phyloP scores from a whole-genome alignment of 1,140 invertebrate species.

The Rhyacophila brunnea region DNA sequence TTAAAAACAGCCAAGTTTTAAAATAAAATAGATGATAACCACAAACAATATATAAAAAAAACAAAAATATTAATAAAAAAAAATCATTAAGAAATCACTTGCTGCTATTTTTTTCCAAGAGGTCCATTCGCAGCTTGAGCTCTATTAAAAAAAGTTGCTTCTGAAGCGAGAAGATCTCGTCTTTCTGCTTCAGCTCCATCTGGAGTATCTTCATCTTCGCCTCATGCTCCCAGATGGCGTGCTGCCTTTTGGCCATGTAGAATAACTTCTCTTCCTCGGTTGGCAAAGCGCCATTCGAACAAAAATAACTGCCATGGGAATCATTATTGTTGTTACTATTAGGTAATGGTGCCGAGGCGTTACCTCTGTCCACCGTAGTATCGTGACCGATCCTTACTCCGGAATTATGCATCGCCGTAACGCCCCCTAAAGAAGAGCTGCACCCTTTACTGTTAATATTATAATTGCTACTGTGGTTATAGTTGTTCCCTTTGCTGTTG shows the following conservation, averaged over 20 bases:
- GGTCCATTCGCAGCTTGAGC: conserved; percentile 53
- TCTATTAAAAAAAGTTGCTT: conserved; percentile 54
- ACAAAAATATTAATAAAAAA: background rate
- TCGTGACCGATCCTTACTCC: background rate
- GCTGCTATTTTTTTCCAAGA: conserved; percentile 51
- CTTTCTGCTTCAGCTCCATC: conserved; percentile 52
- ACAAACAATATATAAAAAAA: too few relatives aligned
- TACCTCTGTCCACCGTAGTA: background rate
- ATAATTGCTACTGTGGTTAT: background rate
- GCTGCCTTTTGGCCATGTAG: conserved; percentile 49
- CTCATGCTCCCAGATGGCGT: conserved; percentile 53
- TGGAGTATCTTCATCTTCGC: conserved; percentile 54
- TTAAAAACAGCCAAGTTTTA: too few relatives aligned
- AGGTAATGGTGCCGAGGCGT: conserved; percentile 6
- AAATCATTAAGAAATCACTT: conserved; percentile 37
- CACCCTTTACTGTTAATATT: too few relatives aligned
- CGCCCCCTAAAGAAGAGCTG: too few relatives aligned
- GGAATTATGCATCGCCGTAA: too few relatives aligned
- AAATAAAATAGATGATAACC: too few relatives aligned
- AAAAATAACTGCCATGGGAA: conserved; percentile 18
- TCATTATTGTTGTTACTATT: conserved; percentile 11
- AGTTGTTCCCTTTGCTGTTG: conserved; percentile 8
- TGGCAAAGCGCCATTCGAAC: conserved; percentile 19
- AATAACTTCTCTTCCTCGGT: conserved; percentile 49
- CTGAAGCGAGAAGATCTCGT: conserved; percentile 53